Conservation (phyloP, 2,797 vertebrate species). For the Oceanodroma leucorhoa region DNA sequence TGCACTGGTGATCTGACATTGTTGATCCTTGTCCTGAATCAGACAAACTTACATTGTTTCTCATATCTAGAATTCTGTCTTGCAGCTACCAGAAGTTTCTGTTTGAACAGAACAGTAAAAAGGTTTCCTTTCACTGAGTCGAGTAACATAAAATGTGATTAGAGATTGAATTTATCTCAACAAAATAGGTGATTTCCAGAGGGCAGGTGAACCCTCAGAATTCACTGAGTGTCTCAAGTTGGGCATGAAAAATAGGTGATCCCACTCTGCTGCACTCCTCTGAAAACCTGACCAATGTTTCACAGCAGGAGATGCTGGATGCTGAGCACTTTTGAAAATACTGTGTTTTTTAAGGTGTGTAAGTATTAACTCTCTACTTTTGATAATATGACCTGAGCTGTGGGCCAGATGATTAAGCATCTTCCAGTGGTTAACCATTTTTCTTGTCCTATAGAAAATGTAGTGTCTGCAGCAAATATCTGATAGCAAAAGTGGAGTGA, state of each 20-base stretch:
- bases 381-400: background rate
- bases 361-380: background rate
- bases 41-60: background rate
- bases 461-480: background rate
- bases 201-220: background rate
- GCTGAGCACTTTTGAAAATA: background rate
- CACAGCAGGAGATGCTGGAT: background rate
- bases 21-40: background rate
- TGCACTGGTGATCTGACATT: background rate
- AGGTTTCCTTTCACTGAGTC: background rate
- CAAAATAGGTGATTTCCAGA: background rate
- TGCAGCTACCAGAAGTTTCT: background rate
- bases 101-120: background rate
- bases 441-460: background rate
- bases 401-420: background rate
- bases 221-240: background rate
- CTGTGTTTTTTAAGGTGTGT: background rate
- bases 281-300: background rate
- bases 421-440: background rate
- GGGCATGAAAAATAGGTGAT: background rate
- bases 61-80: background rate
- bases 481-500: background rate
- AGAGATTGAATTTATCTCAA: background rate
- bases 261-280: background rate
- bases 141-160: background rate